A percentile compares a stretch with the other conserved stretches of the same genome.
Evolutionary conservation across 2,113 vertebrate species (phyloP).

Genomic region (Vidua chalybeata): DNA sequence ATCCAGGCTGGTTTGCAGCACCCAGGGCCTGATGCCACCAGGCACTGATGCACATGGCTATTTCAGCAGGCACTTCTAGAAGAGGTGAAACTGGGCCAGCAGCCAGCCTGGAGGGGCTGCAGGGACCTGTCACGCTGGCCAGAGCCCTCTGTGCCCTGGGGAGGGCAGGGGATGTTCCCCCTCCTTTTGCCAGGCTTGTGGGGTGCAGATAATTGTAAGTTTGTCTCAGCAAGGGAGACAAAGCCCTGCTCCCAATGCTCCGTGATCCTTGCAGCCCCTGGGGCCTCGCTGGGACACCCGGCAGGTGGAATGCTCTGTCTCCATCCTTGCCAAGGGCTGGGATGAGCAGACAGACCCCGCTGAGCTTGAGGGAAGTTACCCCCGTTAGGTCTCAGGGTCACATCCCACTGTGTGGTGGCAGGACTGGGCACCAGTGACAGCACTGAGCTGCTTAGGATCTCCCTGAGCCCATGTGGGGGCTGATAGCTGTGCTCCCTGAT

Average conservation of each 20-base stretch:
- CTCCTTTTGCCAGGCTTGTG: not conserved
- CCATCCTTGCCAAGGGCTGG: not conserved
- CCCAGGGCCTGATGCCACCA: not conserved
- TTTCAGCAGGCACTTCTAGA: not conserved
- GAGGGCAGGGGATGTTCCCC: too few relatives aligned
- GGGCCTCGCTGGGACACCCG: fast-evolving
- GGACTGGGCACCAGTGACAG: not conserved
- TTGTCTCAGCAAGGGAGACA: not conserved
- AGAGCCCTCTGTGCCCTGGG: not conserved
- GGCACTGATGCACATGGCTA: not conserved
- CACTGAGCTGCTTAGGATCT: not conserved
- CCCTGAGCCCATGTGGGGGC: not conserved
- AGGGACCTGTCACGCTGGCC: not conserved
- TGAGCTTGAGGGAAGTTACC: not conserved
- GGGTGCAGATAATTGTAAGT: not conserved
- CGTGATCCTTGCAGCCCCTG: not conserved
- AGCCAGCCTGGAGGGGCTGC: not conserved
- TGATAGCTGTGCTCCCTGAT: not conserved
- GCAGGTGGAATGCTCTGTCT: fast-evolving
- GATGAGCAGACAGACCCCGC: not conserved
- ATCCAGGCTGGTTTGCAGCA: not conserved
- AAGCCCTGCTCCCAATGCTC: too few relatives aligned
- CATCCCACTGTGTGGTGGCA: not conserved
- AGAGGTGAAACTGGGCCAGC: not conserved
- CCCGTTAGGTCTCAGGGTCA: too few relatives aligned